A percentile compares a stretch with the other conserved stretches of the same genome.
phyloP scores from a whole-genome alignment of 2,888 invertebrate species.

The Acanthopleura granulata region DNA sequence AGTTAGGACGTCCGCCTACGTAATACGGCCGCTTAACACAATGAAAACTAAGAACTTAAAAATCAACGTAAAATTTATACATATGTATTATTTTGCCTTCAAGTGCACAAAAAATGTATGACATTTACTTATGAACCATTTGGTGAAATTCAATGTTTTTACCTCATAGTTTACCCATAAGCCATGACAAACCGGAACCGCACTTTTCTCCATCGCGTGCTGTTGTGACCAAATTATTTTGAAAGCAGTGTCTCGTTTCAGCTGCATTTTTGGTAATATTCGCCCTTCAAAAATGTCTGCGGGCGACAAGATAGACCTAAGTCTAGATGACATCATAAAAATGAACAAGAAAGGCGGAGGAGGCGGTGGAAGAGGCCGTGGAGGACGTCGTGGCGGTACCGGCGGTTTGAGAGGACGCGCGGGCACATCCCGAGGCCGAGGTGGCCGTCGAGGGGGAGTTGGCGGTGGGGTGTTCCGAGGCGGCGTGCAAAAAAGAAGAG shows the following conservation, averaged over 20 bases:
- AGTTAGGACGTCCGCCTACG: background rate
- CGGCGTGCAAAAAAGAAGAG: slow-evolving; percentile 70
- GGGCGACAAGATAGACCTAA: slow-evolving; percentile 97
- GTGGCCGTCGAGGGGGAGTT: slow-evolving; percentile 70
- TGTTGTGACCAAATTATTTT: too few species aligned
- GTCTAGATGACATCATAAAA: slow-evolving; percentile 96
- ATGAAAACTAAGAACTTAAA: too few species aligned
- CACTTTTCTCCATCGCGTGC: background rate
- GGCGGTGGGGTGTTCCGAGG: slow-evolving; percentile 68
- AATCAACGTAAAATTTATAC: too few species aligned
- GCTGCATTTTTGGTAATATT: too few species aligned
- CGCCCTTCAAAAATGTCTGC: slow-evolving; percentile 60
- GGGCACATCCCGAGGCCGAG: slow-evolving; percentile 62
- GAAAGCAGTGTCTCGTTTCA: too few species aligned
- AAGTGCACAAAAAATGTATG: too few species aligned
- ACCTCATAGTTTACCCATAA: background rate
- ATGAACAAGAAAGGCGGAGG: slow-evolving; percentile 75
- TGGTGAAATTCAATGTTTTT: background rate
- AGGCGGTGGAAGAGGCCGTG: slow-evolving; percentile 70
- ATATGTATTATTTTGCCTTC: too few species aligned
- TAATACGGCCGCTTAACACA: background rate
- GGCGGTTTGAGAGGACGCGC: slow-evolving; percentile 32
- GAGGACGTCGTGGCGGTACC: slow-evolving; percentile 66
- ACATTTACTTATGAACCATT: background rate
- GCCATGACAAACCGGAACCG: background rate